Percentiles rank a stretch among this genome's conserved stretches.
phyloP scores from a whole-genome alignment of 2,888 invertebrate genomes.

The Pterobdella sp. region DNA sequence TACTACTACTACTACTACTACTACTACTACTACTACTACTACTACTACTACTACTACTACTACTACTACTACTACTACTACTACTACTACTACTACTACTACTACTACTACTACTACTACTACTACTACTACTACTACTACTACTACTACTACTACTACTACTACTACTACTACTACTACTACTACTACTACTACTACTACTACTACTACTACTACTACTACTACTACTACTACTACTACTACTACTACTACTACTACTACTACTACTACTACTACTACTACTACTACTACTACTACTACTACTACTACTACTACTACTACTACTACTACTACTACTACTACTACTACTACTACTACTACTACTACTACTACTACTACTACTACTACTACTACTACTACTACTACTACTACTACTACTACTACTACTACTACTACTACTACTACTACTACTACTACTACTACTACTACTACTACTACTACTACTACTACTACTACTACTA shows the following conservation, averaged over 20 bases:
- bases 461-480: slow-evolving; percentile 23
- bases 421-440: slow-evolving; percentile 23
- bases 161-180: slow-evolving; percentile 12
- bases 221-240: slow-evolving; percentile 23
- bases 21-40: slow-evolving; percentile 8
- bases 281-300: slow-evolving; percentile 23
- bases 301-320: slow-evolving; percentile 22
- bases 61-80: slow-evolving; percentile 8
- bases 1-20: slow-evolving; percentile 8
- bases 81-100: slow-evolving; percentile 8
- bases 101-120: slow-evolving; percentile 8
- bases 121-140: slow-evolving; percentile 13
- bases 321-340: slow-evolving; percentile 23
- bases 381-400: slow-evolving; percentile 22
- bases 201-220: slow-evolving; percentile 22
- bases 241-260: slow-evolving; percentile 23
- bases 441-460: slow-evolving; percentile 22
- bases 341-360: slow-evolving; percentile 22
- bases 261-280: slow-evolving; percentile 23
- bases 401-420: slow-evolving; percentile 23
- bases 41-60: slow-evolving; percentile 8
- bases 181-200: slow-evolving; percentile 16
- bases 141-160: slow-evolving; percentile 12
- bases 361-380: slow-evolving; percentile 23
- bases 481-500: slow-evolving; percentile 22